These are phyloP conservation scores for Steinernema carpocapsae DNA, from an alignment of 2,888 invertebrate genomes.

Conservation along the genomic window DNA sequence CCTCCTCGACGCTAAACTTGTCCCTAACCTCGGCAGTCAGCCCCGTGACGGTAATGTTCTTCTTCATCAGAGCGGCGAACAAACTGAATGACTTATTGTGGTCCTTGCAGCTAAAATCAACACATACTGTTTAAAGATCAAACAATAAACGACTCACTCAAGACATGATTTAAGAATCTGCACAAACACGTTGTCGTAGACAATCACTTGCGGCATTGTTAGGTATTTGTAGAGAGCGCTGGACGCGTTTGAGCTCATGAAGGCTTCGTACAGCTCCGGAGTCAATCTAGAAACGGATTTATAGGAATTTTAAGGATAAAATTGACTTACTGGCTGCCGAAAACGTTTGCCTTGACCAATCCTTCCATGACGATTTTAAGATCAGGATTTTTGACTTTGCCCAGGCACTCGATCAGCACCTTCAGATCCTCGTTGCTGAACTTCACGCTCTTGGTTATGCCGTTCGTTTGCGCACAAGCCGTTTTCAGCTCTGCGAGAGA, in stretches of 20 bases:
- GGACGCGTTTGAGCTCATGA: background rate
- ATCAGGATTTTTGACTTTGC: background rate
- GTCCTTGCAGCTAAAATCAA: background rate
- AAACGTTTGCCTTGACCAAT: background rate
- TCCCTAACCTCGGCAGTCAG: conserved; percentile 4
- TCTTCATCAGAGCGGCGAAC: conserved; percentile 6
- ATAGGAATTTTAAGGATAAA: background rate
- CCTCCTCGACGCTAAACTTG: conserved; percentile 17
- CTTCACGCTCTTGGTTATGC: background rate
- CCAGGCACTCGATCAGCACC: background rate
- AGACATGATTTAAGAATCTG: background rate
- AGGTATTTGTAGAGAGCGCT: background rate
- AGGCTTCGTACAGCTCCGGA: background rate
- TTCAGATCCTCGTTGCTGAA: background rate
- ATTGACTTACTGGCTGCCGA: conserved; percentile 1
- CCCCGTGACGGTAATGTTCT: background rate
- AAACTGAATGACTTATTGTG: background rate
- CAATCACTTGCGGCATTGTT: background rate
- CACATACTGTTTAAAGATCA: background rate
- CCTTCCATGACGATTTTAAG: background rate
- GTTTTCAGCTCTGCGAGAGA: background rate
- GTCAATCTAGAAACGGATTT: background rate
- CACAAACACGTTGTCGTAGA: background rate
- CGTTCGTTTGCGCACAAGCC: background rate
- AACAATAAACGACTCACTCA: background rate